Evolutionary conservation across 2,888 invertebrate species (phyloP), one percentile per base, ranked within the genome.

Genomic region (Eupsilia transversa): DNA sequence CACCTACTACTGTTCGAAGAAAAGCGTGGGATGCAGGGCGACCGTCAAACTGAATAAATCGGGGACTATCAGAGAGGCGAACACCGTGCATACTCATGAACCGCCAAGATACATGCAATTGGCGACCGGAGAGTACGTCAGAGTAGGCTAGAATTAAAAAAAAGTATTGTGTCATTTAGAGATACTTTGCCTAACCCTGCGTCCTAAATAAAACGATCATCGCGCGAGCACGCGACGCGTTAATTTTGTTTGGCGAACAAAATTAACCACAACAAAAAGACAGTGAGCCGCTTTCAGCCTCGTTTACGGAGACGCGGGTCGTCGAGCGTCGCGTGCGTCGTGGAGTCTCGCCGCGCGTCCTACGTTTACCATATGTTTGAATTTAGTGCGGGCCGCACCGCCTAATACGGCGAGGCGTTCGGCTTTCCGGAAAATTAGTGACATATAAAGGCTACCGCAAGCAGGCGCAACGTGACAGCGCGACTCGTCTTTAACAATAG

Each of bases 1-100:
- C 1, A 71, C 68, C 1, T 87, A 74, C 57, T 88, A 88, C 59
- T 88, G 88, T 82, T 87, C 88, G 3, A 87, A 87, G 65, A 86
- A 69, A 56, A 66, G 63, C 14, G 30, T 10, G 2, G 86, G 88
- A 4, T 90, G 90, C 61, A 86, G 72, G 33, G 89, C 90, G 14
- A 74, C 74, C 12, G 83, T 90, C 2, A 86, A 84, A 30, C 75
- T 90, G 9, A 71, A 77, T n/a, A 76, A 68, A 7, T 20, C 52
- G 10, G 87, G 86, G 1, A 33, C 46, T 4, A 80, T 87, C n/a
- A 75, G 52, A 57, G 46, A 23, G 12, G 77, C 73, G 1, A 73
- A 78, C 49, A 72, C 60, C 3, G 3, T 0, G 0, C 87, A 87
- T 46, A 73, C 23, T 23, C 87, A 87, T 43, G 68, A 69, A 0